Base-by-base conservation (phyloP, 2,888 invertebrate genomes). In the Hemicrepidius hirtus region DNA sequence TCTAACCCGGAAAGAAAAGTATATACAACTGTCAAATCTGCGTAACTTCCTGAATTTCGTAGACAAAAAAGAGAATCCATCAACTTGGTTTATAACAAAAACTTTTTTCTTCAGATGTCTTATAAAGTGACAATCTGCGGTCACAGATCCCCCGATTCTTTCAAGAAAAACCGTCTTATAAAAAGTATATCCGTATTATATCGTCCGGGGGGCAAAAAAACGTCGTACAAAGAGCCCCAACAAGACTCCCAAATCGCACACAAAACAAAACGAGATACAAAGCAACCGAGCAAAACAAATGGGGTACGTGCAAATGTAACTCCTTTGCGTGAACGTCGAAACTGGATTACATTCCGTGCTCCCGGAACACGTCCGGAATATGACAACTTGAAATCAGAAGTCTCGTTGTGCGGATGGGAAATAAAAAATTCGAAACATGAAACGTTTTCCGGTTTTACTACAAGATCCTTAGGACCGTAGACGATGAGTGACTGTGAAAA, bases 191-290 rank as follows among this genome's bases (percentile, higher is more conserved):
- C 46, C 46, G 46, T 16, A 53, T 53, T 28, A 53, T 53, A 24
- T 28, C 28, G 24, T 28, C 24, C 50, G 21, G 28, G 53, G 53
- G 12, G n/a, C n/a, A 13, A 13, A 21, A 49, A 49, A n/a, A n/a
- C n/a, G 20, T 21, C 18, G 49, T 6, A 10, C 20, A 1, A 21
- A 28, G 16, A n/a, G 37, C 10, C 12, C n/a, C 18, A 12, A 20
- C 57, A n/a, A 13, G 18, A 16, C 57, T 40, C 57, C 57, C 57
- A 57, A 57, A 57, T 57, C 57, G 37, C 57, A 57, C 57, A 57
- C 60, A 60, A 60, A 60, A 60, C 60, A 60, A 60, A 60, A 60
- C 60, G 44, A 12, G 60, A 28, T 18, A 57, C 57, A 57, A 57
- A 60, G 57, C 57, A 20, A 18, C 37, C 18, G 57, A 57, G n/a